phyloP scores from a whole-genome alignment of 1,140 invertebrate species.

The Drosophila saltans region DNA sequence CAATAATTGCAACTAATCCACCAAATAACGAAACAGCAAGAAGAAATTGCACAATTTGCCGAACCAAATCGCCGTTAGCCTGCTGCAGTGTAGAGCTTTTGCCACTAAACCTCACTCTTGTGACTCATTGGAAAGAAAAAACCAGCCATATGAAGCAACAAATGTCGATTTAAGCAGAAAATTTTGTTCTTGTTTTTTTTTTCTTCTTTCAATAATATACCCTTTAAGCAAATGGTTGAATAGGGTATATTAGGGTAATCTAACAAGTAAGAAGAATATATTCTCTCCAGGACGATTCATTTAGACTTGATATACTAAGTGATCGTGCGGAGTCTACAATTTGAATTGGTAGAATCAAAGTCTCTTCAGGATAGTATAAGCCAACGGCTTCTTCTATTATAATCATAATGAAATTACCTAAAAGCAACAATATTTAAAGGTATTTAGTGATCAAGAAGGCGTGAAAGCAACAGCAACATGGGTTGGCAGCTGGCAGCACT shows the following conservation, averaged over 20 bases:
- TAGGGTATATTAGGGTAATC: background rate
- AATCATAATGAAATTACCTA: no score
- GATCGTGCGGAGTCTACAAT: no score
- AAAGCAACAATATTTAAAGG: no score
- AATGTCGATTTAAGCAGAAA: constrained; percentile 55
- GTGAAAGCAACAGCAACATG: no score
- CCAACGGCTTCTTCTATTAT: no score
- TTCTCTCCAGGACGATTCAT: no score
- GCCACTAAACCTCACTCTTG: background rate
- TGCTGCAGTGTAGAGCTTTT: background rate
- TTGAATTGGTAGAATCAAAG: no score
- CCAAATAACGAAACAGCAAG: constrained; percentile 30
- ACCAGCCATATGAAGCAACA: constrained; percentile 34
- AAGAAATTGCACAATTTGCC: constrained; percentile 72
- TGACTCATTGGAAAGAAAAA: constrained; percentile 61
- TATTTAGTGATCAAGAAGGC: no score
- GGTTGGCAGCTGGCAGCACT: no score
- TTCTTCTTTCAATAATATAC: background rate
- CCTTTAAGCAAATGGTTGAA: background rate
- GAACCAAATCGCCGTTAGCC: constrained; percentile 48
- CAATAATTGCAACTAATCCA: constrained; percentile 74
- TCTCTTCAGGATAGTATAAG: no score
- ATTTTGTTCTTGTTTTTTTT: constrained; percentile 33
- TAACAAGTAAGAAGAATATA: no score
- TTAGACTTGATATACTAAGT: no score